Percentiles rank a stretch among this genome's conserved stretches.
These are phyloP conservation scores for Hermetia illucens DNA, from an alignment of 1,140 invertebrate genomes.

Conservation along the genomic window DNA sequence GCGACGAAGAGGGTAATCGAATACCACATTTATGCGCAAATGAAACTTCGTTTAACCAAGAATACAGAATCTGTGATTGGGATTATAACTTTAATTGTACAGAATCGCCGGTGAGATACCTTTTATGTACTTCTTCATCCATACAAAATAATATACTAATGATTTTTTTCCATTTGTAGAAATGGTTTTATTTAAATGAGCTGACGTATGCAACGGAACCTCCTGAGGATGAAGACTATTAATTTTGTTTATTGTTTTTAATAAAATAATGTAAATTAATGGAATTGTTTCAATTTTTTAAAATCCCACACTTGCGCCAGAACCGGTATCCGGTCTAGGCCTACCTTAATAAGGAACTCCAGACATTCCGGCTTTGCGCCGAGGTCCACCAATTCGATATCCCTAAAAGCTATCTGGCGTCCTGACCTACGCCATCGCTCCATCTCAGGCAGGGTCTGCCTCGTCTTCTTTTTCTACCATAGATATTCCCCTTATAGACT, in stretches of 20 bases:
- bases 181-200: constrained; percentile 43
- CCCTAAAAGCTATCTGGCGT: too few relatives aligned
- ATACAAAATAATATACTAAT: not conserved
- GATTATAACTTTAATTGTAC: constrained; percentile 42
- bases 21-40: constrained; percentile 46
- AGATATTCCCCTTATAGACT: too few relatives aligned
- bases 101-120: constrained; percentile 29
- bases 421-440: too few relatives aligned
- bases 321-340: too few relatives aligned
- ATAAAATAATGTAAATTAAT: constrained; percentile 16
- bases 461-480: too few relatives aligned
- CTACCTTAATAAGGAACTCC: too few relatives aligned
- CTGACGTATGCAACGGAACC: constrained; percentile 45
- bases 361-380: too few relatives aligned
- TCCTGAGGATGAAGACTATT: constrained; percentile 33
- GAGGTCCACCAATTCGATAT: too few relatives aligned
- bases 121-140: not conserved
- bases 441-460: too few relatives aligned
- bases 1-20: constrained; percentile 42
- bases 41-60: constrained; percentile 44
- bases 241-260: constrained; percentile 15
- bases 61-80: constrained; percentile 46
- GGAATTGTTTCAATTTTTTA: too few relatives aligned
- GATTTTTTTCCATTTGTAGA: constrained; percentile 9
- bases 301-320: too few relatives aligned